phyloP scores from a whole-genome alignment of 2,113 vertebrate genomes.

The Gallinago jamesoni region DNA sequence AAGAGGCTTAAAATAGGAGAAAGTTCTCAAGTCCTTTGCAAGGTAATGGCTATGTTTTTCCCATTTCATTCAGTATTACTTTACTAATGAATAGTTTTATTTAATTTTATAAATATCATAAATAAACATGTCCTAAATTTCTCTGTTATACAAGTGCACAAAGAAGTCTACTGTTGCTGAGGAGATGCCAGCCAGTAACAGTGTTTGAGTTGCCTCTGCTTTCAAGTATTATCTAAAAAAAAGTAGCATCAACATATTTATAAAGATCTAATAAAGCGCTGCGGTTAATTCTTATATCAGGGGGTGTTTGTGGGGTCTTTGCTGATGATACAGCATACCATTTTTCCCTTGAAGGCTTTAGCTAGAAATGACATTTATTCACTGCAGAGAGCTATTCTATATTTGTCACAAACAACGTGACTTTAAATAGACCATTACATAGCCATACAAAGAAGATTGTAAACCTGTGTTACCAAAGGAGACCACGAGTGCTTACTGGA shows the following conservation, averaged over 20 bases:
- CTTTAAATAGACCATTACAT: neutral
- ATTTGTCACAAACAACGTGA: neutral
- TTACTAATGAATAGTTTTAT: neutral
- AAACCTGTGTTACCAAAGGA: neutral
- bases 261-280: neutral
- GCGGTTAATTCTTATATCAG: neutral
- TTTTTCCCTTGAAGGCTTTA: neutral
- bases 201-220: neutral
- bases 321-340: neutral
- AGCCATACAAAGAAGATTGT: neutral
- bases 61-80: neutral
- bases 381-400: neutral
- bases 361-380: neutral
- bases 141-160: neutral
- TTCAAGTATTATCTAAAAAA: neutral
- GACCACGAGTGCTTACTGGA: neutral
- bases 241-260: neutral
- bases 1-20: neutral
- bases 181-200: neutral
- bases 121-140: neutral
- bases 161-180: neutral
- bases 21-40: neutral
- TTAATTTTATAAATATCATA: neutral
- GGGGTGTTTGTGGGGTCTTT: neutral
- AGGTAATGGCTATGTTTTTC: neutral